Conservation (phyloP, 2,113 vertebrate genomes). For the Stigmatopora argus region DNA sequence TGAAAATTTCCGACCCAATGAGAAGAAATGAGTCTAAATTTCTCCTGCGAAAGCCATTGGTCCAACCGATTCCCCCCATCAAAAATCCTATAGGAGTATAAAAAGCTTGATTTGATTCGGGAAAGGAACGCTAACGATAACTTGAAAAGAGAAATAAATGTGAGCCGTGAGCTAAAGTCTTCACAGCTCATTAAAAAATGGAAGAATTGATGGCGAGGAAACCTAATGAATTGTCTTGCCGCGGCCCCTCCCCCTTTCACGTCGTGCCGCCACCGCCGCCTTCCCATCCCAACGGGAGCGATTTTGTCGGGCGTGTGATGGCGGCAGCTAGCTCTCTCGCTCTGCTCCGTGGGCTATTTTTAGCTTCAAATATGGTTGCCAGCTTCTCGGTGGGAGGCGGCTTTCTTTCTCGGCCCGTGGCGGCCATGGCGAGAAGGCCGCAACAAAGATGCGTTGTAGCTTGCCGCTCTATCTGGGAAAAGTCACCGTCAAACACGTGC, state of each 20-base stretch:
- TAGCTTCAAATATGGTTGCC: constrained; percentile 60
- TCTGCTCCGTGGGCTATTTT: constrained; percentile 48
- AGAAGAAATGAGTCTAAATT: not conserved
- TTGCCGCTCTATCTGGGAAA: constrained; percentile 29
- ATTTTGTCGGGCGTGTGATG: not conserved
- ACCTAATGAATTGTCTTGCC: not conserved
- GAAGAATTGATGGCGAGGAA: not conserved
- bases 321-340: not conserved
- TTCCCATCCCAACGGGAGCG: not conserved
- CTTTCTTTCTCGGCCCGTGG: constrained; percentile 31
- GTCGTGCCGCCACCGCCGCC: not conserved
- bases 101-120: not conserved
- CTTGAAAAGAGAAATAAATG: not conserved
- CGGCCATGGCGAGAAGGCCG: constrained; percentile 40
- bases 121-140: not conserved
- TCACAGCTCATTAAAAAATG: not conserved
- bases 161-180: not conserved
- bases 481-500: constrained; percentile 8
- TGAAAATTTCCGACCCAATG: too few species aligned
- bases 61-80: not conserved
- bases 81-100: not conserved
- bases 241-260: not conserved
- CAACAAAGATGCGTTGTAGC: constrained; percentile 21
- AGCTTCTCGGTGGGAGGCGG: constrained; percentile 49
- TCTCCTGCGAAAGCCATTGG: not conserved